Evolutionary conservation across 2,797 vertebrate genomes (phyloP).

Genomic region (Sebastes diaconus): DNA sequence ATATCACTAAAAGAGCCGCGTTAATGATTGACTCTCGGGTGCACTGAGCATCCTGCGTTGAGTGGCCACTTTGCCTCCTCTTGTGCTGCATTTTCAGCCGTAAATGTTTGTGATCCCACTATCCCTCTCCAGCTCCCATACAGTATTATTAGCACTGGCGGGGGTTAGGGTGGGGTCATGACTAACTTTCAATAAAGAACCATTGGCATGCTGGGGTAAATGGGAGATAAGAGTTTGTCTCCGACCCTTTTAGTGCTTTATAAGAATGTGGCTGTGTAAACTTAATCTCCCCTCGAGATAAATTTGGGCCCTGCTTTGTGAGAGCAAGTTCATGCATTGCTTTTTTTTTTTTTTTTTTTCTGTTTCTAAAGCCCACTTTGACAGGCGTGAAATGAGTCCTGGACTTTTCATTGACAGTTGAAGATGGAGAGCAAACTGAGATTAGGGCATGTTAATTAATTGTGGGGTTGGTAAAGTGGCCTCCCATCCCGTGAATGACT

Average conservation of each 20-base stretch:
- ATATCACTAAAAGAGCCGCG: constrained; percentile 73
- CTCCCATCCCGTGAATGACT: constrained; percentile 45
- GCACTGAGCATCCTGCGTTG: constrained; percentile 65
- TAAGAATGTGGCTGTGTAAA: constrained; percentile 75
- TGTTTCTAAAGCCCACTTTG: constrained; percentile 67
- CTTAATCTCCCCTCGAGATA: constrained; percentile 77
- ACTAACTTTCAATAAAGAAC: constrained; percentile 74
- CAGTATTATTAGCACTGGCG: constrained; percentile 69
- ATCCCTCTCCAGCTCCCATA: constrained; percentile 68
- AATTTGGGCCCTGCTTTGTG: constrained; percentile 68
- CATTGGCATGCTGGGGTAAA: constrained; percentile 73
- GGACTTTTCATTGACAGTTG: constrained; percentile 76
- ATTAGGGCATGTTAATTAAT: constrained; percentile 80
- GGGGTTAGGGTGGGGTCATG: constrained; percentile 51
- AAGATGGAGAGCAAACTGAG: constrained; percentile 79
- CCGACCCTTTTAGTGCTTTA: constrained; percentile 70
- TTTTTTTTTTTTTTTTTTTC: constrained; percentile 27
- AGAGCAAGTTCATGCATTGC: constrained; percentile 67
- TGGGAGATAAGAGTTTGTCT: constrained; percentile 74
- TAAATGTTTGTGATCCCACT: constrained; percentile 77
- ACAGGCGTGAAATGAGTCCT: constrained; percentile 73
- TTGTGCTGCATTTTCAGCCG: constrained; percentile 72
- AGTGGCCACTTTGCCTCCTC: constrained; percentile 78
- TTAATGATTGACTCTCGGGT: constrained; percentile 80
- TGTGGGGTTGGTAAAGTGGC: constrained; percentile 66